These are phyloP conservation scores for Thelaira solivaga DNA, from an alignment of 2,888 invertebrate species.

Conservation along the genomic window DNA sequence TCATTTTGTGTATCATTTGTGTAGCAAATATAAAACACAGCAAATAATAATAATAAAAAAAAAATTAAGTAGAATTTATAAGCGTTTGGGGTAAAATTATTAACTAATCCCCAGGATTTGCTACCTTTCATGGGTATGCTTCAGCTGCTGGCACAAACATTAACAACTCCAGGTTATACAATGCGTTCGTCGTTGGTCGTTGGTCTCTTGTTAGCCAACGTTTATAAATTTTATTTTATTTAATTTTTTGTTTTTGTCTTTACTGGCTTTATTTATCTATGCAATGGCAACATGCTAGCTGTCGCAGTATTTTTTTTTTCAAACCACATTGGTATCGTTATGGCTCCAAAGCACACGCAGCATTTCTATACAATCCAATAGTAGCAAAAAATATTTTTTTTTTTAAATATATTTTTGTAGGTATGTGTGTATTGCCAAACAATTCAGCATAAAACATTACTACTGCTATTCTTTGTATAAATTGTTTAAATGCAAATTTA, in stretches of 20 bases:
- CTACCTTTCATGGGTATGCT: constrained; percentile 2
- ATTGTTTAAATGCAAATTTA: constrained; percentile 56
- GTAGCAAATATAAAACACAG: too few relatives aligned
- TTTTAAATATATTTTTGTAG: too few relatives aligned
- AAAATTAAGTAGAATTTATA: too few relatives aligned
- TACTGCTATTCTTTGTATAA: constrained; percentile 41
- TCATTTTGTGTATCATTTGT: too few relatives aligned
- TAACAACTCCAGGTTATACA: constrained; percentile 3
- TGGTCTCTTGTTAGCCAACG: background rate
- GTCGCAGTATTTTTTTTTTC: constrained; percentile 43
- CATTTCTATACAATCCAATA: too few relatives aligned
- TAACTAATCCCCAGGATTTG: constrained; percentile 62
- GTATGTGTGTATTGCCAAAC: background rate
- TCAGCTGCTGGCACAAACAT: background rate
- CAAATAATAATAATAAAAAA: too few relatives aligned
- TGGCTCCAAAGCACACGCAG: constrained; percentile 43
- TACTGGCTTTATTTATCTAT: constrained; percentile 52
- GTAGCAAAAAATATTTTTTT: background rate
- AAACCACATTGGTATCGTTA: constrained; percentile 58
- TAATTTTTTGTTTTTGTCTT: background rate
- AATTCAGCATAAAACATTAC: constrained; percentile 35
- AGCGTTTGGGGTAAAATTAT: constrained; percentile 65
- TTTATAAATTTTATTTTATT: constrained; percentile 28
- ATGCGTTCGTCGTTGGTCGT: too few relatives aligned
- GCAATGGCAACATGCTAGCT: constrained; percentile 37